Evolutionary conservation across 64 coral and sea anemone genomes (phyloP).

Genomic region (Acropora tenuis): DNA sequence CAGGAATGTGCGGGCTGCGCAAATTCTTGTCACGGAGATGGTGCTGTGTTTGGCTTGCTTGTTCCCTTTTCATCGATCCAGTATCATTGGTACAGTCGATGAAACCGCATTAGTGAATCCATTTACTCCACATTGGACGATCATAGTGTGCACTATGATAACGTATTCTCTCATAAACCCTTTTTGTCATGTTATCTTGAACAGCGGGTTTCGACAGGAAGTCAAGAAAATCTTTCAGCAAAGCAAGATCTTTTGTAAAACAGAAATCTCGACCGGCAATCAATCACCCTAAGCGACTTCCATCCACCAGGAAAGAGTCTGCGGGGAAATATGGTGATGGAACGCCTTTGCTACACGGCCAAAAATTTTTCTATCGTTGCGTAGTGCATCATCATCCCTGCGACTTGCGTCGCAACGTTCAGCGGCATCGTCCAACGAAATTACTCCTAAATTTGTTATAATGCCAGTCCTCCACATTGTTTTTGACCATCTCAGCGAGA

Average conservation of each 20-base stretch:
- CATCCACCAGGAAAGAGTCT: not conserved
- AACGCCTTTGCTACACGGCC: no score
- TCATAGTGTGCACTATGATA: constrained; percentile 30
- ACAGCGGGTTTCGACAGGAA: constrained; percentile 53
- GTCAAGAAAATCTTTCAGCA: not conserved
- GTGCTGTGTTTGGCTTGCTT: constrained; percentile 22
- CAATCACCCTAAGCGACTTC: not conserved
- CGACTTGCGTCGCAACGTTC: no score
- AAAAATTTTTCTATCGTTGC: no score
- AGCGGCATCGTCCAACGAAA: no score
- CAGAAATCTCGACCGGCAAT: not conserved
- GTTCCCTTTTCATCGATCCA: not conserved
- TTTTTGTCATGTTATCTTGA: constrained; percentile 46
- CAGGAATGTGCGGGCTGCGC: constrained; percentile 40
- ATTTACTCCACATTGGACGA: not conserved
- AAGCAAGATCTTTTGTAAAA: not conserved
- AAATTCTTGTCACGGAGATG: constrained; percentile 53
- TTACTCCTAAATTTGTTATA: no score
- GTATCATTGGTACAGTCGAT: not conserved
- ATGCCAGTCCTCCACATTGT: no score
- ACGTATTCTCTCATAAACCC: constrained; percentile 46
- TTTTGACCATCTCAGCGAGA: no score
- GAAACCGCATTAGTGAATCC: not conserved
- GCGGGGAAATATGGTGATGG: no score
- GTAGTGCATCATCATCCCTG: no score